phyloP scores from a whole-genome alignment of 2,113 vertebrate genomes.

The Panthera uncia region DNA sequence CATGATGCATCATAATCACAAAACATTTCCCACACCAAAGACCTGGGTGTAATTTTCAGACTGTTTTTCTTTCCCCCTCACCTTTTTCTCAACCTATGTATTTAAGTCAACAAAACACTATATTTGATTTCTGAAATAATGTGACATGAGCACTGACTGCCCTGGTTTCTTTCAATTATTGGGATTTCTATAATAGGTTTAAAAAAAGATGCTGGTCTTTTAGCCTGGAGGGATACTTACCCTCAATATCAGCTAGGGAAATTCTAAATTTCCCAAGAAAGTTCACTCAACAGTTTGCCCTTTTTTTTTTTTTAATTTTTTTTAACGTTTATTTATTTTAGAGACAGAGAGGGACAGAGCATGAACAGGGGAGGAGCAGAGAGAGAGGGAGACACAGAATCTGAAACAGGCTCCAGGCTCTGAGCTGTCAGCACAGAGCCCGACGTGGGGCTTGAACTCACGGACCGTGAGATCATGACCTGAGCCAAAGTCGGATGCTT shows the following conservation, averaged over 20 bases:
- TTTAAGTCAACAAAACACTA: not conserved
- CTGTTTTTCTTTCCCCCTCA: not conserved
- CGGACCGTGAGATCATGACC: no score
- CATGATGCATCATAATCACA: not conserved
- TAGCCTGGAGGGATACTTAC: not conserved
- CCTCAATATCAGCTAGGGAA: constrained; percentile 11
- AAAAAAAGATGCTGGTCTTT: constrained; percentile 41
- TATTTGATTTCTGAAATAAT: constrained; percentile 8
- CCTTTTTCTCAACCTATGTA: not conserved
- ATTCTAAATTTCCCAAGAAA: constrained; percentile 18
- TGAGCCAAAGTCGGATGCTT: no score
- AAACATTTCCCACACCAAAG: not conserved
- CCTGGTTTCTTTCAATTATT: not conserved
- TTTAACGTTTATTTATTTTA: no score
- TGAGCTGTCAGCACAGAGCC: no score
- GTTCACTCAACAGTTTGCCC: not conserved
- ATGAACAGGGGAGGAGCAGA: no score
- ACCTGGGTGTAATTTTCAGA: not conserved
- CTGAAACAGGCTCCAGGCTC: no score
- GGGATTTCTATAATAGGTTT: not conserved
- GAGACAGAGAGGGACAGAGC: no score
- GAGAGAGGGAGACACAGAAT: no score
- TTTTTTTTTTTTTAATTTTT: not conserved
- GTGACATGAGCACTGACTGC: not conserved
- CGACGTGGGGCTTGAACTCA: no score